Base-by-base conservation (phyloP, 2,888 invertebrate genomes). In the Stegophylla sp. region DNA sequence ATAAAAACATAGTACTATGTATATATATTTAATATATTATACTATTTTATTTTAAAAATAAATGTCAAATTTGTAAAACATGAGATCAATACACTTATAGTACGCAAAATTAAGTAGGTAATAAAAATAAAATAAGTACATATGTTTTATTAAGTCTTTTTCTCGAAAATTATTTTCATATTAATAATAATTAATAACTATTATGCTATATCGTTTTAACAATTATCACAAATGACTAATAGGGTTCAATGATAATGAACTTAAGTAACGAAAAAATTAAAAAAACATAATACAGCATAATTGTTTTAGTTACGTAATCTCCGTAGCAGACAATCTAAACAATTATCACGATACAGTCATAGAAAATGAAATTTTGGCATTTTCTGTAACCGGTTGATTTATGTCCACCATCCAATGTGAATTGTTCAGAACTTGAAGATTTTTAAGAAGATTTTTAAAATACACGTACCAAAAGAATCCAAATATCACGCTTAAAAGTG, bases 71-170 rank as follows among this genome's bases (percentile, higher is more conserved):
- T 17, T 26, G 26, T 45, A 45, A 41, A 67, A 45, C 17, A 67
- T 67, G 67, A 67, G 67, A 67, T 67, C 67, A 67, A 67, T 67
- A 67, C 23, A n/a, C 1, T 67, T 67, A 17, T 26, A 23, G 45
- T 45, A 45, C 23, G 43, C 45, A 67, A 67, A 45, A 20, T 56
- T 56, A 56, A 10, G 5, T 56, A 56, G 12, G 3, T 51, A 51
- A 51, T 51, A 1, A n/a, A n/a, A n/a, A n/a, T 51, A 20, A 5
- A 51, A 23, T 23, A 23, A 23, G 20, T 56, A 56, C 12, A 20
- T n/a, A n/a, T n/a, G 12, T 56, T 23, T 23, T 9, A 53, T 10
- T 56, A 20, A 20, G 56, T 56, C 20, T 56, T 56, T 23, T 56
- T 9, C 20, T 56, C 23, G 10, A 56, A 56, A 56, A 56, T 23